Evolutionary conservation across 2,888 invertebrate species (phyloP).

Genomic region (Leptinotarsa juncta): DNA sequence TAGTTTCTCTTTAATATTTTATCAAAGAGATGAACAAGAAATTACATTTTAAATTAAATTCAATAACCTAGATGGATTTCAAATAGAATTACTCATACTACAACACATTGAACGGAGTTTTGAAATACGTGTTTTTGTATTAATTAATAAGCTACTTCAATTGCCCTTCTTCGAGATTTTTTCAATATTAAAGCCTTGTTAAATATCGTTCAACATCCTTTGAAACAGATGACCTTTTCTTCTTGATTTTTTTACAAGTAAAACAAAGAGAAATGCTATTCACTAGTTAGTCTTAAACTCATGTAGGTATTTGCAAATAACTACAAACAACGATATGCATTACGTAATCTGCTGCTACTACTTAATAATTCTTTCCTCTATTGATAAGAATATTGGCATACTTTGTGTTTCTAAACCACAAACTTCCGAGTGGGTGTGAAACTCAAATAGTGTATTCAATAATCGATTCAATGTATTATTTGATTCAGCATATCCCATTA

Average conservation of each 20-base stretch:
- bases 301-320: neutral
- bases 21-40: no score
- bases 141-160: no score
- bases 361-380: constrained; percentile 13
- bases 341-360: neutral
- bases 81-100: no score
- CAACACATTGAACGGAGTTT: no score
- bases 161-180: no score
- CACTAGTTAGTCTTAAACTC: neutral
- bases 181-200: no score
- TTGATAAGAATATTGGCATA: constrained; percentile 11
- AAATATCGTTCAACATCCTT: neutral
- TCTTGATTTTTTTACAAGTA: neutral
- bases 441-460: no score
- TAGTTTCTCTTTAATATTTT: no score
- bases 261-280: neutral
- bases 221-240: neutral
- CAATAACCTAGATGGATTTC: no score
- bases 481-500: neutral
- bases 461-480: neutral
- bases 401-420: constrained; percentile 3
- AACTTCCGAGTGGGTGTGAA: neutral
- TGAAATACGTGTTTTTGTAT: no score
- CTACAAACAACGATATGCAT: neutral
- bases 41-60: no score